Conservation (phyloP, 2,888 invertebrate species). For the Eulithis prunata region DNA sequence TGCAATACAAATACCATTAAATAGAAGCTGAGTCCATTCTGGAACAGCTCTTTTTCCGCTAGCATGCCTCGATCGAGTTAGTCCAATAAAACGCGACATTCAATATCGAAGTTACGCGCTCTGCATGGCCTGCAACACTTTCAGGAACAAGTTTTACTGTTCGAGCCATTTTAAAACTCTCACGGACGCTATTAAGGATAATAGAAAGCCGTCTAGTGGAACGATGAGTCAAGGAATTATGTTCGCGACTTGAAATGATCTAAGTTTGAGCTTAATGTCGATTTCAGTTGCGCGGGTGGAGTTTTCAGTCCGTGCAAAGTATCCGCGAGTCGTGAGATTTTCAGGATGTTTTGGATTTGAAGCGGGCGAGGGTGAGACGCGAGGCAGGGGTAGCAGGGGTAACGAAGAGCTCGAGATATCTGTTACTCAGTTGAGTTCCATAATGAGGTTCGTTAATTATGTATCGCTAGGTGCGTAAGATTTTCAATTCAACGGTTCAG, state of each 20-base stretch:
- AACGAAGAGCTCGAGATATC: constrained; percentile 53
- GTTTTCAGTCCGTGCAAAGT: constrained; percentile 49
- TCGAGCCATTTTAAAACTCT: constrained; percentile 81
- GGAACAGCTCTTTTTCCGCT: constrained; percentile 57
- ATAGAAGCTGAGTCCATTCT: constrained; percentile 29
- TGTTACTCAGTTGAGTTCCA: constrained; percentile 71
- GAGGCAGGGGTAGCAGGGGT: constrained; percentile 32
- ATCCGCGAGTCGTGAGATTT: constrained; percentile 43
- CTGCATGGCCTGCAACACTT: constrained; percentile 74
- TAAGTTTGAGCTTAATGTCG: constrained; percentile 75
- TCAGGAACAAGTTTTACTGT: constrained; percentile 77
- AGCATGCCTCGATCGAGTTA: constrained; percentile 63
- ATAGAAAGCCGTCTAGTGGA: constrained; percentile 77
- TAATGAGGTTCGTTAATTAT: constrained; percentile 83
- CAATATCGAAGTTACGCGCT: constrained; percentile 72
- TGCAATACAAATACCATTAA: constrained; percentile 25
- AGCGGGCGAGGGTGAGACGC: constrained; percentile 30
- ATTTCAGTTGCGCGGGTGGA: constrained; percentile 51
- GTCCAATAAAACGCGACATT: constrained; percentile 76
- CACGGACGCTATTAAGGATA: constrained; percentile 81
- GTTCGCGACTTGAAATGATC: constrained; percentile 71
- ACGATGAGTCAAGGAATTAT: constrained; percentile 78
- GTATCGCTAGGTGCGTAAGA: constrained; percentile 80
- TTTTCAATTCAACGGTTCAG: constrained; percentile 72
- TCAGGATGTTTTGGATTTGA: constrained; percentile 37